These are phyloP conservation scores for Tricholaema leucomelas DNA, from an alignment of 2,113 vertebrate genomes.

Conservation along the genomic window DNA sequence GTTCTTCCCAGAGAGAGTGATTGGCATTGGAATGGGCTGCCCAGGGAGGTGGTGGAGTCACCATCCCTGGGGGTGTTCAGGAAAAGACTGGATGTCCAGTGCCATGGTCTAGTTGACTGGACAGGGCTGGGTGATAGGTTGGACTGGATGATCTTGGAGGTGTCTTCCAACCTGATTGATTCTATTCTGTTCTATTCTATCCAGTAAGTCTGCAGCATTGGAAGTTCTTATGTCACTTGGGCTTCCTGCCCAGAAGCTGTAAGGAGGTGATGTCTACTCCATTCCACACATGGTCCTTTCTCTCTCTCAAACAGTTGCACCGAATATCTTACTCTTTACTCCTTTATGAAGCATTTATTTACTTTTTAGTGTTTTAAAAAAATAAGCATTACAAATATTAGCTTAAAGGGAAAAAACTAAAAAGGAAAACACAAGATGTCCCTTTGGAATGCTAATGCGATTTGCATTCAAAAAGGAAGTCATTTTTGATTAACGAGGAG, in stretches of 20 bases:
- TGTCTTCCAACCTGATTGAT: no score
- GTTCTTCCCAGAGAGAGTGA: no score
- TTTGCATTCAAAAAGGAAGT: conserved; percentile 43
- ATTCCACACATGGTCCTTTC: neutral
- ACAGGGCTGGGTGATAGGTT: no score
- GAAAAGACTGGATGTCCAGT: no score
- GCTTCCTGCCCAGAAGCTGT: neutral
- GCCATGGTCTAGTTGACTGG: no score
- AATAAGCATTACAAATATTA: neutral
- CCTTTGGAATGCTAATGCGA: conserved; percentile 55
- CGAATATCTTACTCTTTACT: neutral
- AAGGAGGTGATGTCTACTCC: neutral
- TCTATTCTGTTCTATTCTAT: no score
- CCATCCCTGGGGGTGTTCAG: no score
- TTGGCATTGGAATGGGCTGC: no score
- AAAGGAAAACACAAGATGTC: neutral
- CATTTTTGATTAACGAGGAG: conserved; percentile 50
- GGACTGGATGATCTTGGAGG: no score
- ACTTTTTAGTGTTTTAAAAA: neutral
- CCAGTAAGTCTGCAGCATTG: accelerated
- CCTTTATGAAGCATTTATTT: neutral
- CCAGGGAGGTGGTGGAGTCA: no score
- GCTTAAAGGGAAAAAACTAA: neutral
- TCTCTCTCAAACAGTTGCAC: neutral
- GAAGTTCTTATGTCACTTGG: accelerated